Percentiles rank a stretch among this genome's conserved stretches.
These are phyloP conservation scores for Stichopus chloronotus DNA, from an alignment of 35 echinoderm and acorn worm genomes.

Conservation along the genomic window DNA sequence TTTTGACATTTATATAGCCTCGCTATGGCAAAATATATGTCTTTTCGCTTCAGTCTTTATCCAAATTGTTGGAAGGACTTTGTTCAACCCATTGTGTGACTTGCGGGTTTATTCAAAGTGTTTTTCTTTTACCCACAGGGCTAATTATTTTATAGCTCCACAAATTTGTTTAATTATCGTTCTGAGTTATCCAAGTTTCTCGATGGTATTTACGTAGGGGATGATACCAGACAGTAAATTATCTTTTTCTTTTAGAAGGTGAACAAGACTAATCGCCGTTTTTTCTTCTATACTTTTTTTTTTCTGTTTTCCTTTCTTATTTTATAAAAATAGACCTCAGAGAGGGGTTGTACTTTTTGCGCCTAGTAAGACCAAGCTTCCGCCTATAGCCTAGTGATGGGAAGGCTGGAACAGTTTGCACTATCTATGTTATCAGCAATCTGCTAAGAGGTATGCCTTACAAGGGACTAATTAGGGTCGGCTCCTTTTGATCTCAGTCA, in stretches of 20 bases:
- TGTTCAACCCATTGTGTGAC: constrained; percentile 32
- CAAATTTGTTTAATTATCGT: constrained; percentile 49
- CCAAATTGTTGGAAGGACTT: constrained; percentile 23
- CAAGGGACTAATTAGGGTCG: constrained; percentile 30
- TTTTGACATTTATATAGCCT: constrained; percentile 42
- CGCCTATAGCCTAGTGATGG: constrained; percentile 5
- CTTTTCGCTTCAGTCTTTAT: constrained; percentile 12
- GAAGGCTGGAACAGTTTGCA: background rate
- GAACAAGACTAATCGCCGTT: background rate
- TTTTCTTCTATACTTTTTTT: background rate
- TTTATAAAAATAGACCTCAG: background rate
- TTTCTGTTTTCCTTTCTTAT: no score
- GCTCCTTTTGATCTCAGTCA: constrained; percentile 11
- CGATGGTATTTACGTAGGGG: background rate
- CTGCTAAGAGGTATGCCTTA: constrained; percentile 27
- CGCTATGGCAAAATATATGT: constrained; percentile 10
- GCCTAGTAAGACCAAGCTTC: constrained; percentile 35
- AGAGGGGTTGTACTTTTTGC: background rate
- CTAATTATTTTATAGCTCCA: constrained; percentile 39
- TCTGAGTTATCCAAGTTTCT: constrained; percentile 10
- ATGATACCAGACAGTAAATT: constrained; percentile 20
- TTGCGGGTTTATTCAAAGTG: background rate
- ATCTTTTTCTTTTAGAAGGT: constrained; percentile 15
- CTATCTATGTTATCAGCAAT: constrained; percentile 3
- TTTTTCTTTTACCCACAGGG: background rate